These are phyloP conservation scores for Corythornis cristatus DNA, from an alignment of 2,113 vertebrate genomes.

Conservation along the genomic window DNA sequence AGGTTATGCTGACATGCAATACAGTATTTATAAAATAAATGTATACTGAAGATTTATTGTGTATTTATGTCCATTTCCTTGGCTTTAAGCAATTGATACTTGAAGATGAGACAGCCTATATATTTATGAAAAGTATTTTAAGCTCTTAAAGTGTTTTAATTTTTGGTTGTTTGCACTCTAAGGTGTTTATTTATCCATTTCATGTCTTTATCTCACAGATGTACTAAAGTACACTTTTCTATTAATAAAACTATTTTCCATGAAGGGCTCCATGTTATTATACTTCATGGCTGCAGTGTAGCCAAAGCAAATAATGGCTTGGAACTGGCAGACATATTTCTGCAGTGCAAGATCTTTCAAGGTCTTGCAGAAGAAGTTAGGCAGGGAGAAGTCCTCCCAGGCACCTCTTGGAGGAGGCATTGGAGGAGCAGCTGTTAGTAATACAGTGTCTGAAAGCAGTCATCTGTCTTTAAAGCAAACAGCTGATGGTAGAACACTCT, in stretches of 20 bases:
- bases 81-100: slow-evolving; percentile 11
- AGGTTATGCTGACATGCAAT: neutral
- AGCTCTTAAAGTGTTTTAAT: neutral
- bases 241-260: neutral
- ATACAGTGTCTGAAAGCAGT: rapidly evolving
- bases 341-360: neutral
- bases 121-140: neutral
- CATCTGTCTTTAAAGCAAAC: neutral
- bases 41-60: neutral
- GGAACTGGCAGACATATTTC: neutral
- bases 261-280: neutral
- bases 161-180: neutral
- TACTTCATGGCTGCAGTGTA: neutral
- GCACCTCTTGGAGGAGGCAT: neutral
- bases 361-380: neutral
- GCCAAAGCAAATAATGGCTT: neutral
- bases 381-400: neutral
- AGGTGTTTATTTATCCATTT: neutral
- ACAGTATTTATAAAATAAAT: neutral
- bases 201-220: neutral
- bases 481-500: neutral
- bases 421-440: rapidly evolving
- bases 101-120: neutral
- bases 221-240: neutral
- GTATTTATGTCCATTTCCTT: neutral